These are phyloP conservation scores for Calephelis virginiensis DNA, from an alignment of 1,140 invertebrate species.

Conservation along the genomic window DNA sequence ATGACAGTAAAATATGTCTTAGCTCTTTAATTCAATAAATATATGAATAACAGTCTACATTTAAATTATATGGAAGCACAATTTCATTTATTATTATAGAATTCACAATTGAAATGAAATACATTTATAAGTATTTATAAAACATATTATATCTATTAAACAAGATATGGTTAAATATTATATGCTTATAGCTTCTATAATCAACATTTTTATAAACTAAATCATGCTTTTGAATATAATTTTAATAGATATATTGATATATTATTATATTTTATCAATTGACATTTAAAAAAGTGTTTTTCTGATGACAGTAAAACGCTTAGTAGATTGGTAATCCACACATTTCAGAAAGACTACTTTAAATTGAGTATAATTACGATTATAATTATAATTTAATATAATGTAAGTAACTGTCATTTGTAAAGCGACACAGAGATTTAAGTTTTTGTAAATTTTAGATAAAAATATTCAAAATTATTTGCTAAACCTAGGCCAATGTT, in stretches of 20 bases:
- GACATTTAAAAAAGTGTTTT: conserved; percentile 26
- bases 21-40: conserved; percentile 26
- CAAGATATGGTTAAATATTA: background rate
- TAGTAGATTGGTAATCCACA: conserved; percentile 41
- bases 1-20: background rate
- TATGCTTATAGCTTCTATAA: conserved; percentile 19
- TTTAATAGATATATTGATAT: conserved; percentile 13
- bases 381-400: conserved; percentile 26
- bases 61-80: conserved; percentile 30
- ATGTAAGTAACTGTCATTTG: background rate
- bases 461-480: conserved; percentile 22
- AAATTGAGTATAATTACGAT: conserved; percentile 19
- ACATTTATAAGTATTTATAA: conserved; percentile 18
- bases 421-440: background rate
- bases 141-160: conserved; percentile 3
- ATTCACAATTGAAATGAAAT: conserved; percentile 22
- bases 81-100: conserved; percentile 19
- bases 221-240: conserved; percentile 15
- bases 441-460: conserved; percentile 18
- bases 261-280: conserved; percentile 22
- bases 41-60: conserved; percentile 24
- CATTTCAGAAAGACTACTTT: conserved; percentile 26
- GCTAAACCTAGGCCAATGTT: conserved; percentile 26
- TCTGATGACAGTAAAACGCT: conserved; percentile 24
- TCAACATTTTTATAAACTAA: background rate